Conservation (phyloP, 2,888 invertebrate genomes). For the Bombyx huttoni region DNA sequence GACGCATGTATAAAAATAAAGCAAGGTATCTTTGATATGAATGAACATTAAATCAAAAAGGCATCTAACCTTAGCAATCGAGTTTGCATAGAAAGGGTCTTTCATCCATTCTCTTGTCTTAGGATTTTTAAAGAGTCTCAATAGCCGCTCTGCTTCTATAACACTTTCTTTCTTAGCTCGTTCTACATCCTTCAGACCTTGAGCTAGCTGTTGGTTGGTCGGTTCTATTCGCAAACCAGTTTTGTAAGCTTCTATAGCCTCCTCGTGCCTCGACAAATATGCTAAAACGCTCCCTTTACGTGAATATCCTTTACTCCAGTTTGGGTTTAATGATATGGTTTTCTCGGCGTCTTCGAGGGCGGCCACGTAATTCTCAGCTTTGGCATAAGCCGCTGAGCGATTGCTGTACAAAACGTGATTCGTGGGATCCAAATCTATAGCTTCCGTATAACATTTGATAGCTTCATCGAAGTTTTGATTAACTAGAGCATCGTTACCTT, state of each 20-base stretch:
- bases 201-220: conserved; percentile 77
- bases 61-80: conserved; percentile 59
- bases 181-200: conserved; percentile 76
- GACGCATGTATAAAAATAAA: too few relatives aligned
- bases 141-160: conserved; percentile 46
- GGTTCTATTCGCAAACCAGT: conserved; percentile 79
- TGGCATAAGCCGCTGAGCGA: conserved; percentile 91
- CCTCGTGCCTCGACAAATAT: conserved; percentile 80
- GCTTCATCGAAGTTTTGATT: conserved; percentile 85
- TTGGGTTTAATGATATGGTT: conserved; percentile 84
- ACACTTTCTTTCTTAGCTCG: conserved; percentile 28
- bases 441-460: conserved; percentile 83
- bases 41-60: background rate
- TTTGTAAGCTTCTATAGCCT: conserved; percentile 84
- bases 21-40: background rate
- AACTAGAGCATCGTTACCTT: conserved; percentile 88
- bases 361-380: conserved; percentile 79
- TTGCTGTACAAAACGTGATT: conserved; percentile 95
- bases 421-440: conserved; percentile 81
- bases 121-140: conserved; percentile 77
- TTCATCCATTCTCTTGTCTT: conserved; percentile 79
- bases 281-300: conserved; percentile 90
- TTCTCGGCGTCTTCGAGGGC: conserved; percentile 90
- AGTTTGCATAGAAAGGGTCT: conserved; percentile 80
- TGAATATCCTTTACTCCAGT: conserved; percentile 92